A percentile compares a stretch with the other conserved stretches of the same genome.
Conservation (phyloP, 2,797 vertebrate species). For the Neosilurus mollespiculum region DNA sequence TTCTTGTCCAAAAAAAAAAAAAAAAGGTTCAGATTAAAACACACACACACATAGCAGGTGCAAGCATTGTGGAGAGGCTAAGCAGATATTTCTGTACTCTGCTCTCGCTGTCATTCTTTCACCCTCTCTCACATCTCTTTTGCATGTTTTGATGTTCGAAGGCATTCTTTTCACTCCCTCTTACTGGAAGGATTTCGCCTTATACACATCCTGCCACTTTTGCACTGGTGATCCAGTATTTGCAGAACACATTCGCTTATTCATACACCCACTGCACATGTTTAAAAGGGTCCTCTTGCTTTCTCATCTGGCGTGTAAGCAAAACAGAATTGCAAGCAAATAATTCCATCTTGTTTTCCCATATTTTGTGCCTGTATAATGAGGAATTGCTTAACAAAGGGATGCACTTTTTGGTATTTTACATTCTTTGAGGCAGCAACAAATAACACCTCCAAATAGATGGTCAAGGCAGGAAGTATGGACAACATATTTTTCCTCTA, state of each 20-base stretch:
- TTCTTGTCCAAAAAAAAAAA: slow-evolving; percentile 50
- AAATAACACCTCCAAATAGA: background rate
- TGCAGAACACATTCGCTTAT: slow-evolving; percentile 29
- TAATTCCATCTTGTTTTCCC: background rate
- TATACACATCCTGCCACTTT: slow-evolving; percentile 28
- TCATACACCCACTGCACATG: slow-evolving; percentile 3
- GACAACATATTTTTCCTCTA: background rate
- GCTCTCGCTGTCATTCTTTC: background rate
- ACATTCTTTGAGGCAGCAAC: background rate
- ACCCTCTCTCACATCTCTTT: background rate
- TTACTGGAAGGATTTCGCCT: slow-evolving; percentile 39
- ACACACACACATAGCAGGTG: slow-evolving; percentile 42
- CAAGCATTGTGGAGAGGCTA: slow-evolving; percentile 46
- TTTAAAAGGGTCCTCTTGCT: background rate
- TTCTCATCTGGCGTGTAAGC: slow-evolving; percentile 6
- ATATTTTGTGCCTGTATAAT: background rate
- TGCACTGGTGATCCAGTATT: slow-evolving; percentile 34
- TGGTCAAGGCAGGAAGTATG: background rate
- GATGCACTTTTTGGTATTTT: background rate
- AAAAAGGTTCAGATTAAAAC: slow-evolving; percentile 44
- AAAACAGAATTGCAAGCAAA: slow-evolving; percentile 10
- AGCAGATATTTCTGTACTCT: slow-evolving; percentile 32
- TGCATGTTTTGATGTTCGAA: slow-evolving; percentile 42
- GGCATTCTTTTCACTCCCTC: slow-evolving; percentile 40
- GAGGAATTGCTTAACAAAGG: background rate